These are phyloP conservation scores for Momotus momota DNA, from an alignment of 2,797 vertebrate genomes.

Conservation along the genomic window DNA sequence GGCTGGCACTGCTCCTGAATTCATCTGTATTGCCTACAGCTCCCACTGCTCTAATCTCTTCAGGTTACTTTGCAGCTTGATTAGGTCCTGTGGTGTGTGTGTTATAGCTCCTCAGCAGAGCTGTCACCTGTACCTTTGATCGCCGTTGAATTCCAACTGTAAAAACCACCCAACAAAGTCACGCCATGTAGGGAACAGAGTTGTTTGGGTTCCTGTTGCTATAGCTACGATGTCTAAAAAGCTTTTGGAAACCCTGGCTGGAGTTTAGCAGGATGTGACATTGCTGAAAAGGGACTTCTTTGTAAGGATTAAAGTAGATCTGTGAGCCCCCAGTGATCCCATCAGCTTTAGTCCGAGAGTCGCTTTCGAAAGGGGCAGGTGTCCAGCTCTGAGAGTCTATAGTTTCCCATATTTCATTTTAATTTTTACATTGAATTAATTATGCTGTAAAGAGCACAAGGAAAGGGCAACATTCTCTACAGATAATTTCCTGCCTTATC, in stretches of 20 bases:
- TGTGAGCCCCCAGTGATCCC: neutral
- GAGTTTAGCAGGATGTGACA: constrained; percentile 10
- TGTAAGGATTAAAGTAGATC: constrained; percentile 8
- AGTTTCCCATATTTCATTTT: constrained; percentile 42
- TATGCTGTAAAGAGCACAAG: constrained; percentile 41
- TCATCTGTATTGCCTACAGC: neutral
- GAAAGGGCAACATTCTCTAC: constrained; percentile 45
- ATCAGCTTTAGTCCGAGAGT: neutral
- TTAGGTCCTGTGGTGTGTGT: constrained; percentile 41
- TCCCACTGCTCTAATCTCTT: constrained; percentile 41
- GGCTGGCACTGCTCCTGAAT: neutral
- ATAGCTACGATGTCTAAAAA: constrained; percentile 5
- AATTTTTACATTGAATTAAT: constrained; percentile 57
- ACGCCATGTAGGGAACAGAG: neutral
- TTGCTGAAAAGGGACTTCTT: neutral
- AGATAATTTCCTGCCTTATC: constrained; percentile 62
- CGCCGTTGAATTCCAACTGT: constrained; percentile 33
- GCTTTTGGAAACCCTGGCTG: constrained; percentile 40
- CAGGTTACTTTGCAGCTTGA: constrained; percentile 41
- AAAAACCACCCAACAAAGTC: constrained; percentile 50
- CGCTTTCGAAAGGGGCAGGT: neutral
- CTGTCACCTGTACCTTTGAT: constrained; percentile 53
- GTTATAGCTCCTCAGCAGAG: constrained; percentile 20
- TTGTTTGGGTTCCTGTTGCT: constrained; percentile 59
- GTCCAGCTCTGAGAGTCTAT: neutral